Percentiles rank a stretch among this genome's conserved stretches.
phyloP scores from a whole-genome alignment of 2,113 vertebrate species.

The Platycercus adscitus region DNA sequence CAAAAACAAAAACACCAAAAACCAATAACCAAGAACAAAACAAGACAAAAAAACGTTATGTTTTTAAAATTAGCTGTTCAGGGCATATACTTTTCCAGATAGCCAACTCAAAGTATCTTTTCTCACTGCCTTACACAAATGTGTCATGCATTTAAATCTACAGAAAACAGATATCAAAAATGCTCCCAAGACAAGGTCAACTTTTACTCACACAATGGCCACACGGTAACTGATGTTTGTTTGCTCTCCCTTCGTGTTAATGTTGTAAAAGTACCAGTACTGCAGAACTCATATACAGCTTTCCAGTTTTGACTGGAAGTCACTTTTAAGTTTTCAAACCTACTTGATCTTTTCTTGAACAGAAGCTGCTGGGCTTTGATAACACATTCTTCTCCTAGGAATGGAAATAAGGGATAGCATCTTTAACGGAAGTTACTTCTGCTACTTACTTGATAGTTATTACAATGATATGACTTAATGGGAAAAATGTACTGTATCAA shows the following conservation, averaged over 20 bases:
- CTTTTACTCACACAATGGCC: background rate
- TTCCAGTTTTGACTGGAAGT: background rate
- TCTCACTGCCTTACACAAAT: background rate
- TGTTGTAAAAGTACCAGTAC: background rate
- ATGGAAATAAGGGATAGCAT: background rate
- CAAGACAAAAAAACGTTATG: rapidly evolving
- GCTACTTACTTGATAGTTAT: constrained; percentile 17
- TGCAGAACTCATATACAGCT: background rate
- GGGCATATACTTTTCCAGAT: background rate
- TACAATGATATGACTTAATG: background rate
- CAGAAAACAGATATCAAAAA: background rate
- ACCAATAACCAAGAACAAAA: rapidly evolving
- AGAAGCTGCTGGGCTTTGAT: constrained; percentile 9
- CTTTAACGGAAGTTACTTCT: constrained; percentile 5
- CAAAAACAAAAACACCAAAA: rapidly evolving
- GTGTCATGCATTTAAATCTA: background rate
- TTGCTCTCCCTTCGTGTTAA: background rate
- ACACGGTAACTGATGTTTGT: background rate
- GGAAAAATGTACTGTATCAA: background rate
- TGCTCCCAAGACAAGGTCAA: background rate
- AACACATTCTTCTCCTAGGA: background rate
- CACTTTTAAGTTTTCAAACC: background rate
- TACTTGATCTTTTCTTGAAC: background rate
- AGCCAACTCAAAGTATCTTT: background rate
- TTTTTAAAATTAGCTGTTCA: background rate